Conservation (phyloP, 2,888 invertebrate genomes). For the Drosophila lutescens region DNA sequence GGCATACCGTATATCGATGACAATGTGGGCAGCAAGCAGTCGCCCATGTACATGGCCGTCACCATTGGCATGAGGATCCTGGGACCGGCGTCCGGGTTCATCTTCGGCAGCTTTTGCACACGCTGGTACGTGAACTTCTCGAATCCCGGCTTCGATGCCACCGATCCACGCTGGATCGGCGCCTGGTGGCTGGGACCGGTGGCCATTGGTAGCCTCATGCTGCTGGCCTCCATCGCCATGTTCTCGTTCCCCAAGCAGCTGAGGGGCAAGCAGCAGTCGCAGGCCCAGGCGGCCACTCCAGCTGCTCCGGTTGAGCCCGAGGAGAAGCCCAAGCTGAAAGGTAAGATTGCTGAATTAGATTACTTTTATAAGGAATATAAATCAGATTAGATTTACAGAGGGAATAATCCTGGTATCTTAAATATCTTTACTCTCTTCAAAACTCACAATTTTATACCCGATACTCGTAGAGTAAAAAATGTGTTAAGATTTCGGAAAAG, state of each 20-base stretch:
- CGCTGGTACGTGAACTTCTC: slow-evolving; percentile 93
- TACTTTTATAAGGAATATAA: no score
- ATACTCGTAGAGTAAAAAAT: no score
- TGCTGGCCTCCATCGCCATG: slow-evolving; percentile 94
- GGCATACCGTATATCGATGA: slow-evolving; percentile 97
- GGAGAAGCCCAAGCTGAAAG: slow-evolving; percentile 87
- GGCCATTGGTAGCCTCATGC: slow-evolving; percentile 92
- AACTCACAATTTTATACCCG: no score
- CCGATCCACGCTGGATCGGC: slow-evolving; percentile 96
- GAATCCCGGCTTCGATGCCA: slow-evolving; percentile 90
- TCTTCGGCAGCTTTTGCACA: slow-evolving; percentile 95
- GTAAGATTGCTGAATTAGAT: slow-evolving; percentile 80
- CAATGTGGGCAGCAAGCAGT: slow-evolving; percentile 95
- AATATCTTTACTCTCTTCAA: no score
- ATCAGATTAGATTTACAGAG: no score
- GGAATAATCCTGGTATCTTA: no score
- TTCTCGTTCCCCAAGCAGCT: slow-evolving; percentile 95
- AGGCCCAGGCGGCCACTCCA: slow-evolving; percentile 23
- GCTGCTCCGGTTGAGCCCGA: slow-evolving; percentile 80
- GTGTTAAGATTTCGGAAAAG: no score
- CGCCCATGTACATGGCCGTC: slow-evolving; percentile 96
- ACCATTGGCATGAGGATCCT: slow-evolving; percentile 96
- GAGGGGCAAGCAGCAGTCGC: slow-evolving; percentile 84
- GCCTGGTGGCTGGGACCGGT: slow-evolving; percentile 98
- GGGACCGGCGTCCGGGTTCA: slow-evolving; percentile 95